These are phyloP conservation scores for Exocentrus adspersus DNA, from an alignment of 2,888 invertebrate species.

Conservation along the genomic window DNA sequence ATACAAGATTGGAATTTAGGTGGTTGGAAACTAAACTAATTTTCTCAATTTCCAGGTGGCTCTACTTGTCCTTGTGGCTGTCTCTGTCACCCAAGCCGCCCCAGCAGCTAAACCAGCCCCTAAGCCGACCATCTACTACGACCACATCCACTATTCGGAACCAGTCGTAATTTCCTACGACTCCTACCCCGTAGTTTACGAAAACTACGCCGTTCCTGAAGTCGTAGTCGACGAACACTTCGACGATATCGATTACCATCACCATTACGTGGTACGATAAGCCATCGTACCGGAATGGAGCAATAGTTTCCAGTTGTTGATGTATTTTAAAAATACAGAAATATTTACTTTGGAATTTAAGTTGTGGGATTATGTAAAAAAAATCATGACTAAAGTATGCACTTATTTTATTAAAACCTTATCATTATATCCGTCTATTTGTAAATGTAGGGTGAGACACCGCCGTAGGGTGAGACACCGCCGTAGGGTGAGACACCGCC, in stretches of 20 bases:
- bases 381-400: no score
- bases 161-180: slow-evolving; percentile 4
- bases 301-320: no score
- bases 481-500: background rate
- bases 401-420: no score
- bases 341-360: no score
- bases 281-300: no score
- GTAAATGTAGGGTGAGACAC: no score
- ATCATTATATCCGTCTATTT: no score
- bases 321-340: no score
- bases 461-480: background rate
- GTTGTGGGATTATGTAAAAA: no score
- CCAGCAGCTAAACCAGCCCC: background rate
- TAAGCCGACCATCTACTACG: background rate
- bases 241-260: slow-evolving; percentile 1
- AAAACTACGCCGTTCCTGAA: slow-evolving; percentile 14
- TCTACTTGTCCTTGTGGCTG: background rate
- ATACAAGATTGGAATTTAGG: no score
- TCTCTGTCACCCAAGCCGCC: background rate
- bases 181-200: background rate
- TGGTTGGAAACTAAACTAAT: no score
- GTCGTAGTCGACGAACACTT: slow-evolving; percentile 1
- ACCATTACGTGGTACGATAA: background rate
- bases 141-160: slow-evolving; percentile 10
- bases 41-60: background rate